These are phyloP conservation scores for Microtus ochrogaster DNA, from an alignment of 2,113 vertebrate species.

Conservation along the genomic window DNA sequence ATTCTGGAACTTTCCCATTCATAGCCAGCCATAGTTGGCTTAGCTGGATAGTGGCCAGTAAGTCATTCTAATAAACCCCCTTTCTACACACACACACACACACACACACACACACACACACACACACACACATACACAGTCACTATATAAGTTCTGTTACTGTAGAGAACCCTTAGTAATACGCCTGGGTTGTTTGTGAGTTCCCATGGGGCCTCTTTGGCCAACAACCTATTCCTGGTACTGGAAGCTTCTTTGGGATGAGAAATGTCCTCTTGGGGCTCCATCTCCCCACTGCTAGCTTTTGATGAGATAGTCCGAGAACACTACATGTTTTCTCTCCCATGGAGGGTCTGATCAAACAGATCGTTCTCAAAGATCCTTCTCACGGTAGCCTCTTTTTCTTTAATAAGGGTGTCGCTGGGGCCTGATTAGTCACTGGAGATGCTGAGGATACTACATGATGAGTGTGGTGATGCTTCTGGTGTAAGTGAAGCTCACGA, in stretches of 20 bases:
- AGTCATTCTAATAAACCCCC: neutral
- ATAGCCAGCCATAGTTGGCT: neutral
- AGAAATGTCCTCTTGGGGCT: neutral
- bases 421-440: slow-evolving; percentile 20
- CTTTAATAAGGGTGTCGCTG: neutral
- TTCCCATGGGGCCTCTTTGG: neutral
- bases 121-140: too few relatives aligned
- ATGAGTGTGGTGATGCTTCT: neutral
- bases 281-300: neutral
- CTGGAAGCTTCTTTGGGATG: neutral
- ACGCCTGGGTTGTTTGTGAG: neutral
- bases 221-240: neutral
- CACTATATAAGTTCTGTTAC: neutral
- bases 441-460: neutral
- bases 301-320: neutral
- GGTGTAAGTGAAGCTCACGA: neutral
- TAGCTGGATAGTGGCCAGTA: neutral
- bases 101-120: too few relatives aligned
- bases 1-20: neutral
- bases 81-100: neutral
- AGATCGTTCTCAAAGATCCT: neutral
- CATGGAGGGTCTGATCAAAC: neutral
- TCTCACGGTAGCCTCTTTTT: neutral
- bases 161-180: neutral
- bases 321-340: neutral